Conservation (phyloP, 2,113 vertebrate genomes). For the Epinephelus lanceolatus region DNA sequence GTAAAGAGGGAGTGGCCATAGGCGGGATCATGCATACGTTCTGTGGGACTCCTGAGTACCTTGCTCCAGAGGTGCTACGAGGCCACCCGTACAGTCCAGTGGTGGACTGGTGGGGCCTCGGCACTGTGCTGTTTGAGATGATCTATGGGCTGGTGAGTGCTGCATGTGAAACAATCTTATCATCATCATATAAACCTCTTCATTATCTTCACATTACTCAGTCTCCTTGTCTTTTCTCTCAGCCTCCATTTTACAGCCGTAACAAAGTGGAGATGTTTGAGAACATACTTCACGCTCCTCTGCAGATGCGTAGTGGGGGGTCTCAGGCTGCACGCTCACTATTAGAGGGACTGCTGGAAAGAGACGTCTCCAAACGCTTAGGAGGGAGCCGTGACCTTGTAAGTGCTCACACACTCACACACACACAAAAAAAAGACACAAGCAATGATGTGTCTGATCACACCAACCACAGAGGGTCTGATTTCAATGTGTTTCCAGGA, state of each 20-base stretch:
- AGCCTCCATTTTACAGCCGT: conserved; percentile 87
- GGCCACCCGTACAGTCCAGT: conserved; percentile 81
- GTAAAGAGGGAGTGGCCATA: conserved; percentile 83
- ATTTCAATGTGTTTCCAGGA: conserved; percentile 63
- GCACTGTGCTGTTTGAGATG: conserved; percentile 87
- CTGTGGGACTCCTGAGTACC: conserved; percentile 86
- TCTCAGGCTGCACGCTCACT: conserved; percentile 77
- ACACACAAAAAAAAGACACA: background rate
- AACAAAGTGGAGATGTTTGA: conserved; percentile 83
- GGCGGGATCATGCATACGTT: conserved; percentile 82
- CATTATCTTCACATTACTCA: background rate
- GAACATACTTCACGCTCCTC: conserved; percentile 83
- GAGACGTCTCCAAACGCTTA: conserved; percentile 77
- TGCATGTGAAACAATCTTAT: background rate
- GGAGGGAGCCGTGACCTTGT: conserved; percentile 82
- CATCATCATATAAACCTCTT: background rate
- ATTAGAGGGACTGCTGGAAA: conserved; percentile 80
- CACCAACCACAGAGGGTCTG: background rate
- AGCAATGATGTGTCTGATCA: background rate
- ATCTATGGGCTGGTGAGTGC: conserved; percentile 81
- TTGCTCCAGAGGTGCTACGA: conserved; percentile 85
- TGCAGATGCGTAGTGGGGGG: conserved; percentile 69
- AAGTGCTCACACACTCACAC: conserved; percentile 45
- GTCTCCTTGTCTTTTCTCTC: conserved; percentile 11
- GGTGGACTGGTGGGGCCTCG: conserved; percentile 88